A percentile compares a stretch with the other conserved stretches of the same genome.
These are phyloP conservation scores for Hemicentrotus pulcherrimus DNA, from an alignment of 35 echinoderm and acorn worm species.

Conservation along the genomic window DNA sequence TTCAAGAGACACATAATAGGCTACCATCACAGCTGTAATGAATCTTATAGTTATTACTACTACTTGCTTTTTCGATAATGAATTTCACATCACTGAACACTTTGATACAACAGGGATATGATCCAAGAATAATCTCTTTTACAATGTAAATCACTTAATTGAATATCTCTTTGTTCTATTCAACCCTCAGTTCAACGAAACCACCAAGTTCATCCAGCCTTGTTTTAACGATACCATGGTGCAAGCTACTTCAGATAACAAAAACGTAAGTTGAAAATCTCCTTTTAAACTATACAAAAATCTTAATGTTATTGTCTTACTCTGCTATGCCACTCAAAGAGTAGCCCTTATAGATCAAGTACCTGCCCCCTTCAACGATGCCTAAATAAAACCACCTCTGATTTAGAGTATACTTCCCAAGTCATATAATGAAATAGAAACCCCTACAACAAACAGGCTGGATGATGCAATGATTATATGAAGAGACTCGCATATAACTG, in stretches of 20 bases:
- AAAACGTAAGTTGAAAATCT: slow-evolving; percentile 65
- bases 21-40: too few relatives aligned
- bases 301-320: too few relatives aligned
- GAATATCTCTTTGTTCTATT: not conserved
- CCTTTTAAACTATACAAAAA: not conserved
- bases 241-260: slow-evolving; percentile 87
- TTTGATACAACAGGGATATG: too few relatives aligned
- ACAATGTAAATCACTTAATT: too few relatives aligned
- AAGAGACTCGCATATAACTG: not conserved
- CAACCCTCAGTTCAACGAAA: slow-evolving; percentile 70
- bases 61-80: too few relatives aligned
- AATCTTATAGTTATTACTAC: too few relatives aligned
- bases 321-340: too few relatives aligned
- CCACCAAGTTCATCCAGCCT: slow-evolving; percentile 62
- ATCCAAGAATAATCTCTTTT: too few relatives aligned
- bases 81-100: too few relatives aligned
- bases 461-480: not conserved
- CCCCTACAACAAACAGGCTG: not conserved
- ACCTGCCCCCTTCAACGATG: not conserved
- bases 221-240: slow-evolving; percentile 74
- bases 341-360: not conserved
- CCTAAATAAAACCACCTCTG: too few relatives aligned
- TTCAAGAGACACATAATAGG: too few relatives aligned
- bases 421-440: not conserved
- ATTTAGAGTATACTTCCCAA: too few relatives aligned